phyloP scores from a whole-genome alignment of 2,888 invertebrate species.

The Drosophila flavopinicola region DNA sequence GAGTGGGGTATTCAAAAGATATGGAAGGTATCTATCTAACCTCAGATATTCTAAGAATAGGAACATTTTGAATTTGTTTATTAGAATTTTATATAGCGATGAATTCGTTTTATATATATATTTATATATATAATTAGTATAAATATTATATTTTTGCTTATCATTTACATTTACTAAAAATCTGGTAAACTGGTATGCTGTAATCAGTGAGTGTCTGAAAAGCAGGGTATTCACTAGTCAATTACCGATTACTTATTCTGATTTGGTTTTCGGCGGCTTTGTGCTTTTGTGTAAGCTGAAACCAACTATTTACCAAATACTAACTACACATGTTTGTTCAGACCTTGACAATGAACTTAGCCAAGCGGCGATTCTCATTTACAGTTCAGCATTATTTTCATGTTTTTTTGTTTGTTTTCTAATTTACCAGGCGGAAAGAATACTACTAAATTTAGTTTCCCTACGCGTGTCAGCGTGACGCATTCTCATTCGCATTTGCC shows the following conservation, averaged over 20 bases:
- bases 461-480: constrained; percentile 35
- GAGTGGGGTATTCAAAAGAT: too few relatives aligned
- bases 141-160: too few relatives aligned
- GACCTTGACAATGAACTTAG: constrained; percentile 68
- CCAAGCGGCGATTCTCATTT: constrained; percentile 33
- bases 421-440: constrained; percentile 33
- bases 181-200: too few relatives aligned
- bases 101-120: too few relatives aligned
- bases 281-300: constrained; percentile 22
- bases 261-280: constrained; percentile 24
- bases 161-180: too few relatives aligned
- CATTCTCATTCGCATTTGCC: constrained; percentile 26
- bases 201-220: too few relatives aligned
- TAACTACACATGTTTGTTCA: constrained; percentile 5
- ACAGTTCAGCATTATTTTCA: constrained; percentile 9
- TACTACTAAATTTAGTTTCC: constrained; percentile 29
- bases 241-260: background rate
- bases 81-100: too few relatives aligned
- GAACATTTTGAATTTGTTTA: too few relatives aligned
- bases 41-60: too few relatives aligned
- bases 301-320: constrained; percentile 30
- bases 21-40: too few relatives aligned
- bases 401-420: constrained; percentile 11
- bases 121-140: too few relatives aligned
- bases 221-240: constrained; percentile 6